These are phyloP conservation scores for Mesembrinibis cayennensis DNA, from an alignment of 2,113 vertebrate species.

Conservation along the genomic window DNA sequence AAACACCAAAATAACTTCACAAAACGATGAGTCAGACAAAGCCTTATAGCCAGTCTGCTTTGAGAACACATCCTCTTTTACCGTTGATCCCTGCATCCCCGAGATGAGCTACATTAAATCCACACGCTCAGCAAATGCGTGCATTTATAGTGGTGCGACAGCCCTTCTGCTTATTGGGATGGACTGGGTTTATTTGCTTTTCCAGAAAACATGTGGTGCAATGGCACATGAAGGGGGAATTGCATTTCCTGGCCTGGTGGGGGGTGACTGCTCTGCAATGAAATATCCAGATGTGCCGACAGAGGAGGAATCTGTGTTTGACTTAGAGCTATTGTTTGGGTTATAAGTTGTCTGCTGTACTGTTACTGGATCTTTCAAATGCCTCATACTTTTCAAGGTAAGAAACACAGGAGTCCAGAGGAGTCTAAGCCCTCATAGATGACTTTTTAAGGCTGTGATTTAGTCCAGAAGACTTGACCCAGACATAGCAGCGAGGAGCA, in stretches of 20 bases:
- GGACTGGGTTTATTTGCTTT: neutral
- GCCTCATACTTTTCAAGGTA: neutral
- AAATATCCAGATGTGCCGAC: neutral
- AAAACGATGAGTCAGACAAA: neutral
- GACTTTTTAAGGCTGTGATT: neutral
- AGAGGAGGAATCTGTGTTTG: neutral
- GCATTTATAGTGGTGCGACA: neutral
- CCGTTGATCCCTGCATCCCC: neutral
- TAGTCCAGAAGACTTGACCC: neutral
- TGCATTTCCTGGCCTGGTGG: neutral
- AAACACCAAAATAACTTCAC: neutral
- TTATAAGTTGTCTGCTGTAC: neutral
- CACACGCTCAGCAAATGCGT: neutral
- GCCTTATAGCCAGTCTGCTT: neutral
- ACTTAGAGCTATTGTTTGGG: neutral
- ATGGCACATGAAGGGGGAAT: neutral
- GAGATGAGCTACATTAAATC: neutral
- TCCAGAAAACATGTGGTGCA: neutral
- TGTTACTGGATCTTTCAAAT: neutral
- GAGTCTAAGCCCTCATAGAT: neutral
- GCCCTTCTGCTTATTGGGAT: neutral
- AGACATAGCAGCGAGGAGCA: neutral
- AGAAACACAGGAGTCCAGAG: neutral
- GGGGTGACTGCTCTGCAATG: neutral
- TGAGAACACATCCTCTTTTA: neutral